phyloP scores from a whole-genome alignment of 2,113 vertebrate species.

The Platysteira castanea region DNA sequence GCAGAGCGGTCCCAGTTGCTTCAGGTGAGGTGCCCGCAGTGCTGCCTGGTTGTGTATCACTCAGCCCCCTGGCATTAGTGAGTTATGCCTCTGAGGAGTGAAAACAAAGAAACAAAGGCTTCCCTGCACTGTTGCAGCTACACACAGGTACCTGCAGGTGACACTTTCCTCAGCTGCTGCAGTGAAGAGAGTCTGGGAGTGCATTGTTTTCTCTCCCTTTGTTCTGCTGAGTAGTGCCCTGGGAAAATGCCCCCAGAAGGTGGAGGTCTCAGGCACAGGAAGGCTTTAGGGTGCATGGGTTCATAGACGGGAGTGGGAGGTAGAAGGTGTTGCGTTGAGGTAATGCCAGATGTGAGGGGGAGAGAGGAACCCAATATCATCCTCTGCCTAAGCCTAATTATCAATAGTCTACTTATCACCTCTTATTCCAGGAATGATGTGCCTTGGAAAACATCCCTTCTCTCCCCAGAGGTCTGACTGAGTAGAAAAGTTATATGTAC shows the following conservation, averaged over 20 bases:
- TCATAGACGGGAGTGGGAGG: not conserved
- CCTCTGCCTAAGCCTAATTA: not conserved
- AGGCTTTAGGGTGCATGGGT: not conserved
- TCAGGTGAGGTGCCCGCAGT: not conserved
- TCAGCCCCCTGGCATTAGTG: not conserved
- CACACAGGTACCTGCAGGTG: not conserved
- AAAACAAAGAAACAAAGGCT: not conserved
- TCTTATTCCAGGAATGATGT: not conserved
- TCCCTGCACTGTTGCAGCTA: not conserved
- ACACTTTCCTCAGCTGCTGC: not conserved
- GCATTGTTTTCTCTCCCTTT: not conserved
- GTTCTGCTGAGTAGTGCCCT: not conserved
- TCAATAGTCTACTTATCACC: not conserved
- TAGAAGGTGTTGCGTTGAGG: not conserved
- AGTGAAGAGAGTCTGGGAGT: not conserved
- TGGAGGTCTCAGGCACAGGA: not conserved
- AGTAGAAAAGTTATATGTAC: not conserved
- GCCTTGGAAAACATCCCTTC: not conserved
- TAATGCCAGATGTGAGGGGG: not conserved
- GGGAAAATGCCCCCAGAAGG: not conserved
- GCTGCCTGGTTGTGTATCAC: not conserved
- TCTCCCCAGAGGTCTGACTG: not conserved
- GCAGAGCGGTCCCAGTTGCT: rapidly evolving
- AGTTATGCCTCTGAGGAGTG: not conserved
- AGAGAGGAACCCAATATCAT: not conserved